A percentile compares a stretch with the other conserved stretches of the same genome.
Evolutionary conservation across 1,140 invertebrate species (phyloP).

Genomic region (Penaeus indicus): DNA sequence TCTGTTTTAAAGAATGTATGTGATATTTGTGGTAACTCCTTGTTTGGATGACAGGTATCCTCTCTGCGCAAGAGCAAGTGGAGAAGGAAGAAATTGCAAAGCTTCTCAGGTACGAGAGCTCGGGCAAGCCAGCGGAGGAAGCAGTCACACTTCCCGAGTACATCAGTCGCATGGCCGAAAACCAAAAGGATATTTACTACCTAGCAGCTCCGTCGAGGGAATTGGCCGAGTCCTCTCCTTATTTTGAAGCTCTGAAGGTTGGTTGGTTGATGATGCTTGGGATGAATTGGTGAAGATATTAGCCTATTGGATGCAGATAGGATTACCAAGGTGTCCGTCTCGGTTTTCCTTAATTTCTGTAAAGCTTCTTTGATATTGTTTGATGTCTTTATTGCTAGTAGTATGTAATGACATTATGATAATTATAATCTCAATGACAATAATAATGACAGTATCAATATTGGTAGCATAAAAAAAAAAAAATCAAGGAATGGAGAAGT

Average conservation of each 20-base stretch:
- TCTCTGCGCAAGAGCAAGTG: conserved; percentile 82
- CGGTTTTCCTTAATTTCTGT: too few species aligned
- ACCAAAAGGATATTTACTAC: conserved; percentile 92
- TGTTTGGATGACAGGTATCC: conserved; percentile 76
- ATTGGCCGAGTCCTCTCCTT: conserved; percentile 92
- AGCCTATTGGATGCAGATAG: too few species aligned
- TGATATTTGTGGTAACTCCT: not conserved
- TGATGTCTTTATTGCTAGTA: too few species aligned
- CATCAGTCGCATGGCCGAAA: conserved; percentile 78
- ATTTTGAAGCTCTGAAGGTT: conserved; percentile 91
- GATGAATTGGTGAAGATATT: not conserved
- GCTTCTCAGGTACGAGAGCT: conserved; percentile 91
- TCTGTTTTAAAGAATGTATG: not conserved
- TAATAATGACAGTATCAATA: too few species aligned
- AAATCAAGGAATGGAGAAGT: too few species aligned
- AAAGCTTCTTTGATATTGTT: too few species aligned
- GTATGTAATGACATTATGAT: too few species aligned
- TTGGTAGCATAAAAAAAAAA: too few species aligned
- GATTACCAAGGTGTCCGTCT: too few species aligned
- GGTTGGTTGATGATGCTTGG: conserved; percentile 63
- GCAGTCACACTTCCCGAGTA: conserved; percentile 90
- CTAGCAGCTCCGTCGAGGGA: conserved; percentile 91
- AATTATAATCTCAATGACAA: too few species aligned
- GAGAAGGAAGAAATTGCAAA: conserved; percentile 94
- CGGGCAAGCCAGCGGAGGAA: conserved; percentile 79